Evolutionary conservation across 2,113 vertebrate species (phyloP).

Genomic region (Odontesthes bonariensis): DNA sequence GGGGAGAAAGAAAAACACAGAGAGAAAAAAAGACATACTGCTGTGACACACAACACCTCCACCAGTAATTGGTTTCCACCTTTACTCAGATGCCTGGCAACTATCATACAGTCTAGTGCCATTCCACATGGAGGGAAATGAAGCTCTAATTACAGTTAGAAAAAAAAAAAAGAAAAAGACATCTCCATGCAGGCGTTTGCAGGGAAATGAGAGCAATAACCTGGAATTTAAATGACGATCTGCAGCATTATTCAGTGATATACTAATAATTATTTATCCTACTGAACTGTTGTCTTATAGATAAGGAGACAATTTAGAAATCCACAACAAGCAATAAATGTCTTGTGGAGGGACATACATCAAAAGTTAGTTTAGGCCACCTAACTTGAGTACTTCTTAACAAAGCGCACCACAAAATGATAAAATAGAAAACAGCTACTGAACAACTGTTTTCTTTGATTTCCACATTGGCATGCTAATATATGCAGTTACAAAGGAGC

Average conservation of each 20-base stretch:
- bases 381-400: neutral
- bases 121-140: conserved; percentile 57
- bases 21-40: neutral
- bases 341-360: no score
- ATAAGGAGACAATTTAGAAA: neutral
- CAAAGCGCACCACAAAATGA: conserved; percentile 9
- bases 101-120: conserved; percentile 37
- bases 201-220: conserved; percentile 13
- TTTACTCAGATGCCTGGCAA: conserved; percentile 78
- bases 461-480: conserved; percentile 57
- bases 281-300: neutral
- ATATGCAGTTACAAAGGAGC: conserved; percentile 42
- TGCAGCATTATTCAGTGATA: conserved; percentile 18
- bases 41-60: conserved; percentile 52
- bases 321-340: neutral
- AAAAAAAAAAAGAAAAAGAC: conserved; percentile 9
- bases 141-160: conserved; percentile 73
- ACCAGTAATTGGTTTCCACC: conserved; percentile 75
- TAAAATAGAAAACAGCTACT: conserved; percentile 17
- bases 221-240: conserved; percentile 37
- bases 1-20: conserved; percentile 18
- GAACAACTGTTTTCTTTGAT: conserved; percentile 44
- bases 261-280: neutral
- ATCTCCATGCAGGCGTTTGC: conserved; percentile 33
- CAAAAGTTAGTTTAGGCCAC: neutral